phyloP scores from a whole-genome alignment of 2,888 invertebrate species.

The Heliconius aoede region DNA sequence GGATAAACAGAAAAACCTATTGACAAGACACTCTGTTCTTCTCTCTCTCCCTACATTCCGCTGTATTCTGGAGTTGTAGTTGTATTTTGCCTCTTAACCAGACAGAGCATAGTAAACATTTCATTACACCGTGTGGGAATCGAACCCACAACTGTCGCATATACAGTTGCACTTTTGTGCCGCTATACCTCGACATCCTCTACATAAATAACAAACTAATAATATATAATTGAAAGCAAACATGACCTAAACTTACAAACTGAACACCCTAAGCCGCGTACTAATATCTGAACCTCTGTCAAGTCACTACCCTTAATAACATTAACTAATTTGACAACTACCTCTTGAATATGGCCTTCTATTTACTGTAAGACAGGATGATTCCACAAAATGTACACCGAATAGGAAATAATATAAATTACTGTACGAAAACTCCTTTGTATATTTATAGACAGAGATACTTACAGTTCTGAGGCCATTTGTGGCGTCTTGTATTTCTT shows the following conservation, averaged over 20 bases:
- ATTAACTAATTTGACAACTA: constrained; percentile 26
- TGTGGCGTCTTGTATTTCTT: too few species aligned
- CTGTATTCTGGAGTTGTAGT: too few species aligned
- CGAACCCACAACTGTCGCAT: too few species aligned
- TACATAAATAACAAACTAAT: background rate
- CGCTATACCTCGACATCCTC: background rate
- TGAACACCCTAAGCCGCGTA: constrained; percentile 1
- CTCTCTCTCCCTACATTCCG: too few species aligned
- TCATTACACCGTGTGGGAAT: too few species aligned
- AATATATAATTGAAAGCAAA: background rate
- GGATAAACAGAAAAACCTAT: too few species aligned
- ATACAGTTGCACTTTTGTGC: background rate
- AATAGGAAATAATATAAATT: background rate
- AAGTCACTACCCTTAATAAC: constrained; percentile 15
- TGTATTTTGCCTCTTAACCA: too few species aligned
- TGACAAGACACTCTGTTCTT: too few species aligned
- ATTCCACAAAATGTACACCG: background rate
- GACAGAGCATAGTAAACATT: too few species aligned
- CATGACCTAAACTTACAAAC: background rate
- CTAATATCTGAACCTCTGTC: constrained; percentile 2
- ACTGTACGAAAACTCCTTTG: background rate
- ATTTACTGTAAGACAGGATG: constrained; percentile 12
- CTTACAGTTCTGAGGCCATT: too few species aligned
- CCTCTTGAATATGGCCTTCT: background rate
- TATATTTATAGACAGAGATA: too few species aligned